Percentiles rank a stretch among this genome's conserved stretches.
phyloP scores from a whole-genome alignment of 2,113 vertebrate genomes.

The Panurus biarmicus region DNA sequence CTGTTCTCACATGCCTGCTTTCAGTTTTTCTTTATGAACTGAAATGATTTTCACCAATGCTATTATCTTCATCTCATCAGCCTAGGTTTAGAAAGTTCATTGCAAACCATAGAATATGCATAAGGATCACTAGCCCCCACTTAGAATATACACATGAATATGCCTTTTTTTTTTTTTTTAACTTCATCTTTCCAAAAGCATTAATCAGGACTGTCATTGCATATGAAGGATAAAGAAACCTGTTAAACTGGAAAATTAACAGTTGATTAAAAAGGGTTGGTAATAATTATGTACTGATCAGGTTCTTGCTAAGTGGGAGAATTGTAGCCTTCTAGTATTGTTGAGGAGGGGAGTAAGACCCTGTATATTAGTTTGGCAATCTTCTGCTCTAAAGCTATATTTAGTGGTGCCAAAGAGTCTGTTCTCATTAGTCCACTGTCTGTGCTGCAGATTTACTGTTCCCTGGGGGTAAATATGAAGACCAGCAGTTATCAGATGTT shows the following conservation, averaged over 20 bases:
- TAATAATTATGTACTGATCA: constrained; percentile 18
- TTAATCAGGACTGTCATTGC: neutral
- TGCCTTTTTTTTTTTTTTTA: neutral
- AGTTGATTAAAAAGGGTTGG: constrained; percentile 16
- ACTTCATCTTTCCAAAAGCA: neutral
- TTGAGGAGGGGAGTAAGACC: neutral
- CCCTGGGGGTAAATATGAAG: neutral
- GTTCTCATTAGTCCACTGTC: neutral
- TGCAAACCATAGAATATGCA: neutral
- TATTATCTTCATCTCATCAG: neutral
- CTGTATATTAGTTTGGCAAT: neutral
- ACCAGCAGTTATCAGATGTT: neutral
- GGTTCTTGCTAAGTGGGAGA: neutral
- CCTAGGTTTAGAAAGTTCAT: neutral
- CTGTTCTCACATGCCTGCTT: neutral
- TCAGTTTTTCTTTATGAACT: neutral
- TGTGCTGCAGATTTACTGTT: neutral
- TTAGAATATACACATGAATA: neutral
- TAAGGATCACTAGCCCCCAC: neutral
- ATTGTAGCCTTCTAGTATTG: neutral
- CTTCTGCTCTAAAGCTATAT: neutral
- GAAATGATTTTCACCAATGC: neutral
- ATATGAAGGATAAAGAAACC: constrained; percentile 25
- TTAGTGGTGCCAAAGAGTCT: constrained; percentile 50
- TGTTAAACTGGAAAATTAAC: constrained; percentile 47